phyloP scores from a whole-genome alignment of 2,797 vertebrate genomes.

The Rhinoraja longicauda region DNA sequence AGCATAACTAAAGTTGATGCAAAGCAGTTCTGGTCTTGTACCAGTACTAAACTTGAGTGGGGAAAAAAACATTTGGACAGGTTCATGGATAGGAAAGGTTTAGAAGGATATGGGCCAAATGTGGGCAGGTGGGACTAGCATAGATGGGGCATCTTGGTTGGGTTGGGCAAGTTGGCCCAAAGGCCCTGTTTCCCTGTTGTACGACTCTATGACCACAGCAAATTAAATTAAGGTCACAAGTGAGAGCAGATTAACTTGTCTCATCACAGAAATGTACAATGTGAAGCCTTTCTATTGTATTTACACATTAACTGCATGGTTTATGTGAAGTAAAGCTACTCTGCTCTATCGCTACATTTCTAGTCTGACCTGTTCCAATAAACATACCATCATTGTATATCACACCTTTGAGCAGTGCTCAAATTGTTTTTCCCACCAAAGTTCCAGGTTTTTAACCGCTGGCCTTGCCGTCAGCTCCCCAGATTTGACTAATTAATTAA shows the following conservation, averaged over 20 bases:
- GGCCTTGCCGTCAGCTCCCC: too few species aligned
- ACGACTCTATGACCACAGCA: background rate
- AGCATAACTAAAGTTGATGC: background rate
- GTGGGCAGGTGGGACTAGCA: too few species aligned
- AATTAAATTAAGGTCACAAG: background rate
- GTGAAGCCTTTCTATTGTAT: background rate
- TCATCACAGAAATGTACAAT: background rate
- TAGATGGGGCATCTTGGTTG: too few species aligned
- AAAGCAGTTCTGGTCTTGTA: background rate
- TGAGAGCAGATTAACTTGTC: background rate
- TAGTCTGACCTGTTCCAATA: background rate
- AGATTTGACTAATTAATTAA: too few species aligned
- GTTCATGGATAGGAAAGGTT: too few species aligned
- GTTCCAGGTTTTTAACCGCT: too few species aligned
- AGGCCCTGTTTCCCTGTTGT: too few species aligned
- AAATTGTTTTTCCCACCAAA: constrained; percentile 7
- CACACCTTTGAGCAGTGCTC: background rate
- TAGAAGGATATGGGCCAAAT: too few species aligned
- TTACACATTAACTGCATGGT: background rate
- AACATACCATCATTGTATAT: background rate
- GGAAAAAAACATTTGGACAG: too few species aligned
- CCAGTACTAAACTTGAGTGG: background rate
- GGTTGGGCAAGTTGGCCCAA: too few species aligned
- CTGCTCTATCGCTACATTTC: background rate
- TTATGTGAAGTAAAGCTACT: background rate